phyloP scores from a whole-genome alignment of 2,797 vertebrate species.

The Takifugu rubripes region DNA sequence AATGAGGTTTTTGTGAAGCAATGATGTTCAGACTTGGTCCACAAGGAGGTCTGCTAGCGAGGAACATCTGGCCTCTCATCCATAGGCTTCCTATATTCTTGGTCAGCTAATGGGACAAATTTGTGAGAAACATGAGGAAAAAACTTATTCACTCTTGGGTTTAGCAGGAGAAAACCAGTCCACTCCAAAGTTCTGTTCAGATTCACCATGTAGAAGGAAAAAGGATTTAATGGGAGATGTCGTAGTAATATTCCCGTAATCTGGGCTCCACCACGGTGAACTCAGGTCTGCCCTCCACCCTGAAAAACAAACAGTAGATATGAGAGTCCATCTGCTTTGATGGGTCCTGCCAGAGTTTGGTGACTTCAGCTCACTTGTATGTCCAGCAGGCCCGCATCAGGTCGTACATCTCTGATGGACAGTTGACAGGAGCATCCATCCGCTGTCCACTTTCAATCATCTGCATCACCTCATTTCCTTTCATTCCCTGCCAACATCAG shows the following conservation, averaged over 20 bases:
- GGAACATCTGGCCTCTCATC: too few relatives aligned
- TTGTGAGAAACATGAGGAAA: too few relatives aligned
- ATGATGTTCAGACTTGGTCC: too few relatives aligned
- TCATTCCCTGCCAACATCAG: conserved; percentile 84
- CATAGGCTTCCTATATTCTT: too few relatives aligned
- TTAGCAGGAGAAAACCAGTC: too few relatives aligned
- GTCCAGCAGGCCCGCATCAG: conserved; percentile 94
- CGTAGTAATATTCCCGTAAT: conserved; percentile 91
- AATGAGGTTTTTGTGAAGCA: too few relatives aligned
- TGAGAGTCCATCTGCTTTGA: background rate
- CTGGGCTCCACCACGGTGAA: conserved; percentile 84
- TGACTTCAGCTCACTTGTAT: conserved; percentile 80
- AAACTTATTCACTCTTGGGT: too few relatives aligned
- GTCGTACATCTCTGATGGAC: conserved; percentile 86
- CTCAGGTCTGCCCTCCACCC: conserved; percentile 81
- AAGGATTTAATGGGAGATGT: conserved; percentile 68
- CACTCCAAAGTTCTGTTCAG: background rate
- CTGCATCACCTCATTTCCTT: conserved; percentile 88
- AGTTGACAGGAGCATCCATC: conserved; percentile 82
- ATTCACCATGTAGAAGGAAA: background rate
- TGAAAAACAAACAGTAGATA: conserved; percentile 55
- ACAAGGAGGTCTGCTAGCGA: too few relatives aligned
- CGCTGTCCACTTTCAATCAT: conserved; percentile 89
- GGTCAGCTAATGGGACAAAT: too few relatives aligned
- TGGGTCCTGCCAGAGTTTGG: background rate